These are phyloP conservation scores for Peromyscus polionotus DNA, from an alignment of 2,113 vertebrate genomes.

Conservation along the genomic window DNA sequence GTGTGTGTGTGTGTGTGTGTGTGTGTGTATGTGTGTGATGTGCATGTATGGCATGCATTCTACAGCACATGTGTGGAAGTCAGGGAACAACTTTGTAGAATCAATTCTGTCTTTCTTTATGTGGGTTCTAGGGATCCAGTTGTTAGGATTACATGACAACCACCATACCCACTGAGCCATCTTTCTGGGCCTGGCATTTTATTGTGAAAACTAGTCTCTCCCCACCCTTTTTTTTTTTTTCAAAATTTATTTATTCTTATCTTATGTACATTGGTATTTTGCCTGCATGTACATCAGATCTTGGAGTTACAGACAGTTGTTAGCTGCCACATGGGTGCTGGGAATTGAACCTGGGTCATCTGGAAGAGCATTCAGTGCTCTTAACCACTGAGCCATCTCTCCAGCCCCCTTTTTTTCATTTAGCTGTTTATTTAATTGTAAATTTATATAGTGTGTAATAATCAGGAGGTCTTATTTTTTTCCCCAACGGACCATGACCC, in stretches of 20 bases:
- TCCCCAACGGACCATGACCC: neutral
- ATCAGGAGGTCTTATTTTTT: constrained; percentile 11
- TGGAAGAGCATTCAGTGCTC: too few relatives aligned
- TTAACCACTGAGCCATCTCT: neutral
- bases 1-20: neutral
- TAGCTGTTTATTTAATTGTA: constrained; percentile 16
- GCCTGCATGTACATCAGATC: too few relatives aligned
- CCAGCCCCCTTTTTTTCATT: neutral
- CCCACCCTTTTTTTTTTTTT: too few relatives aligned
- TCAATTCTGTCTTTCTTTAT: neutral
- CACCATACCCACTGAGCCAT: neutral
- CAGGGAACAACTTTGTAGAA: neutral
- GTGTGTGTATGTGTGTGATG: neutral
- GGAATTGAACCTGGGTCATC: too few relatives aligned
- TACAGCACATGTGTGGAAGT: neutral
- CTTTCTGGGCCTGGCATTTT: neutral
- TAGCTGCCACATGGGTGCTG: too few relatives aligned
- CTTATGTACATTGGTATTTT: too few relatives aligned
- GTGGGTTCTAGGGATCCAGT: neutral
- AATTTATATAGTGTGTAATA: neutral
- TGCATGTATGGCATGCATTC: neutral
- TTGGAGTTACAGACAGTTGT: too few relatives aligned
- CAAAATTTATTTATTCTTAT: too few relatives aligned
- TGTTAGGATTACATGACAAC: neutral
- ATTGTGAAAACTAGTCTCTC: neutral